phyloP scores from a whole-genome alignment of 2,797 vertebrate genomes.

The Cheirogaleus major region DNA sequence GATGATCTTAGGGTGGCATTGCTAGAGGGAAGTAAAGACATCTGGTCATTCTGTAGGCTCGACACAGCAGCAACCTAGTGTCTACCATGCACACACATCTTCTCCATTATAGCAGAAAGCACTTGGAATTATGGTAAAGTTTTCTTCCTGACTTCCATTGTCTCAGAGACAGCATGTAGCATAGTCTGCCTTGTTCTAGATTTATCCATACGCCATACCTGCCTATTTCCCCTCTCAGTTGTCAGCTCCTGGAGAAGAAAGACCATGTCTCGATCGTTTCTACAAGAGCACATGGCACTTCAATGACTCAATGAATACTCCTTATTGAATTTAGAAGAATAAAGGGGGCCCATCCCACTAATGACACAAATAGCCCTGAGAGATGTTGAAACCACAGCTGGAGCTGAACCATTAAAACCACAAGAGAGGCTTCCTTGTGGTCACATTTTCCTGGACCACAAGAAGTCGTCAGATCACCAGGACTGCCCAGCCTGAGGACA shows the following conservation, averaged over 20 bases:
- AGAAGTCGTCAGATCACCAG: accelerated
- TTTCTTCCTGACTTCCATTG: background rate
- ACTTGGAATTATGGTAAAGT: background rate
- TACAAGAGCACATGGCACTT: background rate
- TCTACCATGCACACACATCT: accelerated
- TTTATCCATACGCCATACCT: background rate
- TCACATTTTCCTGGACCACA: background rate
- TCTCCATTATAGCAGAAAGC: background rate
- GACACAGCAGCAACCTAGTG: accelerated
- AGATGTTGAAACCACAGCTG: background rate
- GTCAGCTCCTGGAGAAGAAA: background rate
- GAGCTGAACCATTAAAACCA: background rate
- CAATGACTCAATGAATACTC: background rate
- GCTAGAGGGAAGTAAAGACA: background rate
- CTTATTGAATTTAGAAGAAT: background rate
- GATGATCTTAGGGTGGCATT: background rate
- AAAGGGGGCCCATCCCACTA: background rate
- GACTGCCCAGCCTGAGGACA: background rate
- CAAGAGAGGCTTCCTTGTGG: background rate
- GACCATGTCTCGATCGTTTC: background rate
- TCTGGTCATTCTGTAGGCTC: too few relatives aligned
- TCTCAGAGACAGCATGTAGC: background rate
- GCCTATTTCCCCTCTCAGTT: background rate
- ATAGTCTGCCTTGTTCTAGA: background rate
- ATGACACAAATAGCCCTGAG: background rate